phyloP scores from a whole-genome alignment of 2,888 invertebrate genomes.

The Euspilapteryx auroguttella region DNA sequence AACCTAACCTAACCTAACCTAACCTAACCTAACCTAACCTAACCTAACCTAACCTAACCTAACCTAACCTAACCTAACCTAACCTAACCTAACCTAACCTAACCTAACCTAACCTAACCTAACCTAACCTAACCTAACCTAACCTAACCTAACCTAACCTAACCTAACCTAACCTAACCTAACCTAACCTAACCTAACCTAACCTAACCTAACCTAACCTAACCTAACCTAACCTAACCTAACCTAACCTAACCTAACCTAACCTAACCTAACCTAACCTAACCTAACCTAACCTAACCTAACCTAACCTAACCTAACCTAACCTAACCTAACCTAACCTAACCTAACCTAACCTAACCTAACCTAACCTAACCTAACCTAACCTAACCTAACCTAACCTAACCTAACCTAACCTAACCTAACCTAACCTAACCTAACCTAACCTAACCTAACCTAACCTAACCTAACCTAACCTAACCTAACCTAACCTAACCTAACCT shows the following conservation, averaged over 20 bases:
- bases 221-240: constrained; percentile 4
- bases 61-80: constrained; percentile 4
- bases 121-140: constrained; percentile 4
- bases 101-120: constrained; percentile 4
- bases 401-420: constrained; percentile 4
- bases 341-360: constrained; percentile 3
- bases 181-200: constrained; percentile 4
- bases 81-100: constrained; percentile 4
- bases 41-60: constrained; percentile 4
- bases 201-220: constrained; percentile 4
- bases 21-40: constrained; percentile 4
- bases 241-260: constrained; percentile 4
- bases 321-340: constrained; percentile 4
- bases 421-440: constrained; percentile 4
- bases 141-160: constrained; percentile 4
- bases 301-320: constrained; percentile 4
- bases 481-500: constrained; percentile 4
- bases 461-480: constrained; percentile 4
- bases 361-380: constrained; percentile 4
- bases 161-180: constrained; percentile 4
- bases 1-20: constrained; percentile 4
- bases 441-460: constrained; percentile 4
- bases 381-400: constrained; percentile 4
- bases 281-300: constrained; percentile 4
- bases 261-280: constrained; percentile 4